Evolutionary conservation across 2,888 invertebrate species (phyloP), one percentile per base, ranked within the genome.

Genomic region (Rhabditoides inermis): DNA sequence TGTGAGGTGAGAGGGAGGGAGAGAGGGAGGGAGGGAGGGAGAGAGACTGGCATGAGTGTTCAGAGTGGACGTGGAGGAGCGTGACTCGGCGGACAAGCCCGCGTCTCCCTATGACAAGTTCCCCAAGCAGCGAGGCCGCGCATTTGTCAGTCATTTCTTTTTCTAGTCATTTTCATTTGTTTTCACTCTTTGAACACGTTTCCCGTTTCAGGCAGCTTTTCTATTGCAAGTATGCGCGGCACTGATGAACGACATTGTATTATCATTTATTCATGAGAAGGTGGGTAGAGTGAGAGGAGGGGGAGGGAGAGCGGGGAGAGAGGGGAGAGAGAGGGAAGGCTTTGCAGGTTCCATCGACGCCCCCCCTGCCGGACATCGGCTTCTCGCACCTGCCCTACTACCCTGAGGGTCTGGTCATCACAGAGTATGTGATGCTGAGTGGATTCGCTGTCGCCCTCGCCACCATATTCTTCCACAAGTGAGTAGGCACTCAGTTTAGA

Each of bases 211-310:
- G 70, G 15, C 71, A 4, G 63, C 73, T 18, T 45, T 61, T 12
- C 27, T 62, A n/a, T 49, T 75, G 55, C 55, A 75, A n/a, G 53
- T 73, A 12, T 53, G 66, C 23, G 65, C 72, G 1, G 75, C 66
- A 2, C 50, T 64, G 3, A 51, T 54, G 45, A 75, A 75, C 49
- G 71, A 69, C 41, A 56, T 75, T 32, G 68, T 70, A 51, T 82
- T 90, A 72, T 86, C 88, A 65, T 79, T 88, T 77, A 86, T 88
- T 56, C 90, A 90, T 80, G 89, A 90, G 78, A 83, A 86, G 64
- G 84, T 90, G 67, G 36, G 56, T 18, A 40, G 10, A 15, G 10
- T 40, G 15, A 40, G 7, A 40, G 20, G 7, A 32, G 35, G 35
- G 7, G 7, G 35, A 7, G 35, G 35, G 10, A 32, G 7, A 12